Conservation (phyloP, 2,888 invertebrate species). For the Gari tellinella region DNA sequence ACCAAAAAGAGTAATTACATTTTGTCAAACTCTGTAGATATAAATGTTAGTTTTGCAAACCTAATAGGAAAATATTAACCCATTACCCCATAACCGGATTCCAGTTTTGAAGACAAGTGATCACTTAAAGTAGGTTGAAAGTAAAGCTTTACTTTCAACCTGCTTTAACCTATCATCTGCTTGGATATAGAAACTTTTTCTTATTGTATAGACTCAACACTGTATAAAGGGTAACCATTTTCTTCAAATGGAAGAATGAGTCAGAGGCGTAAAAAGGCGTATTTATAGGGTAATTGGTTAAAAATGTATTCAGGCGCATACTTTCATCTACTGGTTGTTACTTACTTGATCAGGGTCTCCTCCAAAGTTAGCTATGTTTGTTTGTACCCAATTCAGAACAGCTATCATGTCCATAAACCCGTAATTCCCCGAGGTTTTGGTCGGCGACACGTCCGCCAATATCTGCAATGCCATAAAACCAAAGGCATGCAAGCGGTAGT, state of each 20-base stretch:
- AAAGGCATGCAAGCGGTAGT: conserved; percentile 89
- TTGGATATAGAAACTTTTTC: too few relatives aligned
- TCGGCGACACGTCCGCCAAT: conserved; percentile 59
- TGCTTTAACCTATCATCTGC: too few relatives aligned
- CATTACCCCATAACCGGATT: too few relatives aligned
- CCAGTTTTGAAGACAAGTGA: too few relatives aligned
- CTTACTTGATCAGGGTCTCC: conserved; percentile 69
- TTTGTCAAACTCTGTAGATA: neutral
- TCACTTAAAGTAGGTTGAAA: too few relatives aligned
- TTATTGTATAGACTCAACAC: too few relatives aligned
- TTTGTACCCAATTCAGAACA: conserved; percentile 71
- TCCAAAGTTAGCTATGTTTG: conserved; percentile 72
- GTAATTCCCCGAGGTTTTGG: conserved; percentile 71
- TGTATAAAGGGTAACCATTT: too few relatives aligned
- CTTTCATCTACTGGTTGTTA: conserved; percentile 1
- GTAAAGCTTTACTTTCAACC: too few relatives aligned
- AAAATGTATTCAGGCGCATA: neutral
- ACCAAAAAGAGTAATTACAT: too few relatives aligned
- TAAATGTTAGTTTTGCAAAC: neutral
- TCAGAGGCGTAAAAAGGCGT: too few relatives aligned
- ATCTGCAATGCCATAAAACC: conserved; percentile 91
- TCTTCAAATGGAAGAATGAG: too few relatives aligned
- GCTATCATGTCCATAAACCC: conserved; percentile 74
- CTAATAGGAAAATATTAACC: neutral
- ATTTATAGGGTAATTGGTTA: too few relatives aligned